Conservation (phyloP, 2,113 vertebrate genomes). For the Cnemophilus loriae region DNA sequence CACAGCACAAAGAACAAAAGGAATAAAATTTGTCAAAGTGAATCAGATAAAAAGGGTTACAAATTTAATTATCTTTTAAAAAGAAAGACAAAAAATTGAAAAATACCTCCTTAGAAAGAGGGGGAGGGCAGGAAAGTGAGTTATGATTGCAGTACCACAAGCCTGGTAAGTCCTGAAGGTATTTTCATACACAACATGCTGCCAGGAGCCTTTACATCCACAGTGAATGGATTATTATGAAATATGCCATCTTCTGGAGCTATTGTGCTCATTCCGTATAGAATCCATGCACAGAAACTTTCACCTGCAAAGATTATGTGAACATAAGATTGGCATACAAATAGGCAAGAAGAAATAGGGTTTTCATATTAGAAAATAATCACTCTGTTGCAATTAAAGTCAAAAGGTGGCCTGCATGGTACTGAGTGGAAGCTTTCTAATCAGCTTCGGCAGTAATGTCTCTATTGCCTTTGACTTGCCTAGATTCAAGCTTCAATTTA, state of each 20-base stretch:
- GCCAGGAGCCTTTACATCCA: neutral
- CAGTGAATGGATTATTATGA: neutral
- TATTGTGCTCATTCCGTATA: neutral
- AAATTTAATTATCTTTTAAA: neutral
- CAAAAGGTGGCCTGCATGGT: neutral
- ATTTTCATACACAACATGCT: neutral
- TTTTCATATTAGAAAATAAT: neutral
- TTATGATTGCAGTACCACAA: neutral
- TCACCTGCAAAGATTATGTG: neutral
- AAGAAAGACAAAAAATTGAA: neutral
- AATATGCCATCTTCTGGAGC: neutral
- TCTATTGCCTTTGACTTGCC: neutral
- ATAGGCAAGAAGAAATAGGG: neutral
- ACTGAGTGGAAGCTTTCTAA: neutral
- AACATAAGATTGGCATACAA: neutral
- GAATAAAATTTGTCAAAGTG: neutral
- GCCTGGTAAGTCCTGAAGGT: neutral
- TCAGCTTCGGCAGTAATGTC: neutral
- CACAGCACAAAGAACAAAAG: neutral
- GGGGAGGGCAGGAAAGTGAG: rapidly evolving
- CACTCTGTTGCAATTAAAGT: neutral
- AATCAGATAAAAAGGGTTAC: neutral
- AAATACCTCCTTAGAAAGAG: neutral
- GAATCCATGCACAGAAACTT: neutral
- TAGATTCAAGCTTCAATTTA: neutral